Evolutionary conservation across 2,888 invertebrate genomes (phyloP).

Genomic region (Prenolepis imparis): DNA sequence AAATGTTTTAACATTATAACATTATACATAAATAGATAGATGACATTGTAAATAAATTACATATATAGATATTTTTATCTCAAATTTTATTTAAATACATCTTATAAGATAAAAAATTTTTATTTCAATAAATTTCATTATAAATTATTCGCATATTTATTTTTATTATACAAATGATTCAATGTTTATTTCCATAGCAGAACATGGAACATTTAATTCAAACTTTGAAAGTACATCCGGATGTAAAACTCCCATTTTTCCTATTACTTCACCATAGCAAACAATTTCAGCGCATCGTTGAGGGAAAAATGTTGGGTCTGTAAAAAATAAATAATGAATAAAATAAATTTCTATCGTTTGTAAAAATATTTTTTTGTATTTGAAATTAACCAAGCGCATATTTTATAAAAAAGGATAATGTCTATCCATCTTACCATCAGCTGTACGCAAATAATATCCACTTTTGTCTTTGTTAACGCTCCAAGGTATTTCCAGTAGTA

Average conservation of each 20-base stretch:
- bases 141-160: not conserved
- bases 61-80: conserved; percentile 9
- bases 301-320: conserved; percentile 97
- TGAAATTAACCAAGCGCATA: not conserved
- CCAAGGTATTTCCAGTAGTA: conserved; percentile 92
- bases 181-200: conserved; percentile 96
- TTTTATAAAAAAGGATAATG: not conserved
- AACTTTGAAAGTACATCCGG: conserved; percentile 96
- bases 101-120: not conserved
- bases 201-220: conserved; percentile 96
- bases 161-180: conserved; percentile 92
- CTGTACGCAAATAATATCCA: conserved; percentile 92
- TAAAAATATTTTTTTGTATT: not conserved
- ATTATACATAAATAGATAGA: not conserved
- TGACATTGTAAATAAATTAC: not conserved
- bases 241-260: conserved; percentile 96
- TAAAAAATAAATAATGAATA: conserved; percentile 76
- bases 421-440: conserved; percentile 89
- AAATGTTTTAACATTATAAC: too few species aligned
- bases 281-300: conserved; percentile 96
- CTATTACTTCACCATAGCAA: conserved; percentile 90
- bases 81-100: not conserved
- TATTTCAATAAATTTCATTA: not conserved
- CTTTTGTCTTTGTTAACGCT: conserved; percentile 86
- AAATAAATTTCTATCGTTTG: not conserved